Base-by-base conservation (phyloP, 37 sponge, comb jelly and placozoan species). In the Cliona cf. orientalis region DNA sequence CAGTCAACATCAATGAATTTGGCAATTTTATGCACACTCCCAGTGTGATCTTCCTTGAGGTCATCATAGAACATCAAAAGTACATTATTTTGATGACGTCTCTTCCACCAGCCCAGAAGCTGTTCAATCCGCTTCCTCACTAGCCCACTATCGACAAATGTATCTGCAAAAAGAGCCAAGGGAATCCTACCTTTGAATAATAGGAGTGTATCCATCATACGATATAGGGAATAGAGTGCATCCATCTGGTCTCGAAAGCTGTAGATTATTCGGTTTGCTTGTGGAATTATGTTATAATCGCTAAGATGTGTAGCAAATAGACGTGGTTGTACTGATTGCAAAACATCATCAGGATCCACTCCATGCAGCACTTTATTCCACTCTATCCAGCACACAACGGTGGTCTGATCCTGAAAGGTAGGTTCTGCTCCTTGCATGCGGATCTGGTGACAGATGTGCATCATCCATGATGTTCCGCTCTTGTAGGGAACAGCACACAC, bases 1-100 rank as follows among this genome's bases (percentile, higher is more conserved):
- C 72, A 71, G 12, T 71, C 37, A 19, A 83, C 9, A 40, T 67
- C 75, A 7, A 83, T 66, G 56, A 83, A 83, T 28, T 66, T 75
- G 35, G 84, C 84, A 75, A 83, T 46, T 14, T 28, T 26, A 25
- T 72, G 68, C 6, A 74, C 75, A 62, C 65, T 35, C 38, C 75
- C 57, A 11, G 67, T 69, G 12, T 46, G 85, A 36, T 84, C 85
- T 59, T 66, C 85, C 59, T 67, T 75, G 58, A 84, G 41, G 61
- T 84, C 76, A 6, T 84, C 85, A 36, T 60, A 84, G 42, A 66
- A 74, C 55, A 84, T 38, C 23, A 75, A 46, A 37, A 84, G 77
- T n/a, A 84, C 85, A 68, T 76, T 76, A 26, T 58, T 36, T 49
- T 84, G 76, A 66, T 75, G 57, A 3, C 85, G 79, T 32, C 76